phyloP scores from a whole-genome alignment of 2,888 invertebrate species.

The Neocrepidodera transversa region DNA sequence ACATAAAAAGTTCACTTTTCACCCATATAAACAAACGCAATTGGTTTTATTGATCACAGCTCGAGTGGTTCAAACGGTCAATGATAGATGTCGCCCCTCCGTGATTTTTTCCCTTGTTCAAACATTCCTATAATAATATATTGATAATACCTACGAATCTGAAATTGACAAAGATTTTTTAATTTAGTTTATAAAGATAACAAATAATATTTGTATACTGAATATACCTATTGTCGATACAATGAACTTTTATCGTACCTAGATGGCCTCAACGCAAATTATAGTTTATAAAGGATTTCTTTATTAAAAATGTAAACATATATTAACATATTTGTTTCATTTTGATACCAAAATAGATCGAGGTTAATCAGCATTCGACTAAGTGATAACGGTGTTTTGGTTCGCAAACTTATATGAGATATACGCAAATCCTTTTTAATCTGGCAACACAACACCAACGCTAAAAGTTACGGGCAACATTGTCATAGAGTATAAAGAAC shows the following conservation, averaged over 20 bases:
- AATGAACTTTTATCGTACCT: conserved; percentile 18
- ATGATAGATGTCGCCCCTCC: too few relatives aligned
- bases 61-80: too few relatives aligned
- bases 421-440: conserved; percentile 18
- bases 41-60: too few relatives aligned
- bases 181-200: too few relatives aligned
- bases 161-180: too few relatives aligned
- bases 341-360: conserved; percentile 17
- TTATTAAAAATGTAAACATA: neutral
- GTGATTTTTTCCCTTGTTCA: too few relatives aligned
- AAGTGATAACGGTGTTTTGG: conserved; percentile 21
- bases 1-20: too few relatives aligned
- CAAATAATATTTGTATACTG: too few relatives aligned
- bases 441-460: conserved; percentile 13
- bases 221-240: neutral
- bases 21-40: too few relatives aligned
- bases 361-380: conserved; percentile 18
- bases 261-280: conserved; percentile 1
- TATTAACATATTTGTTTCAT: too few relatives aligned
- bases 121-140: too few relatives aligned
- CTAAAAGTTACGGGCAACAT: neutral
- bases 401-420: conserved; percentile 4
- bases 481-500: conserved; percentile 11
- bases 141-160: too few relatives aligned
- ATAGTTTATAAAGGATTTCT: conserved; percentile 10